Evolutionary conservation across 2,888 invertebrate genomes (phyloP).

Genomic region (Tachina grossa): DNA sequence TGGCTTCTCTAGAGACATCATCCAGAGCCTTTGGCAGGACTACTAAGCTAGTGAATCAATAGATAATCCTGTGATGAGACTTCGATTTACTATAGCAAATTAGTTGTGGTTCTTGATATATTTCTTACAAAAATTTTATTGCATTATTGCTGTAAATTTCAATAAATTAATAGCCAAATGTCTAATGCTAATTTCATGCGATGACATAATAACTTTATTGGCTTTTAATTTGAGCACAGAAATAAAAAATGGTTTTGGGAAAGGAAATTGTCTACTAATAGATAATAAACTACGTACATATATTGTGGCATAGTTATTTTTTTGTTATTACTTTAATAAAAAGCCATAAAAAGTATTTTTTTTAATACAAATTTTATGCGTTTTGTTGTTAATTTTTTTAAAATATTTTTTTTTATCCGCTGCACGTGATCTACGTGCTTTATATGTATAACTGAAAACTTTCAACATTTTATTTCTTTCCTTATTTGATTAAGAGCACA

Average conservation of each 20-base stretch:
- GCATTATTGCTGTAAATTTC: no score
- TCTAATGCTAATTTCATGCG: background rate
- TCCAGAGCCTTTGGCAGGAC: no score
- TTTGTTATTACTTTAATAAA: background rate
- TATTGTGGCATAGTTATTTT: background rate
- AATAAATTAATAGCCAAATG: no score
- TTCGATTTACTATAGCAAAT: no score
- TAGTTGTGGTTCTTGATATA: no score
- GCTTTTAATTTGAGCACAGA: background rate
- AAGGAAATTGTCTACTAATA: background rate
- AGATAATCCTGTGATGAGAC: no score
- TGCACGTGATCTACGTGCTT: constrained; percentile 56
- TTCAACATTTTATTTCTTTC: background rate
- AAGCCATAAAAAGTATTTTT: background rate
- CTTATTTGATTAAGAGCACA: constrained; percentile 30
- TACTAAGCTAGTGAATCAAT: no score
- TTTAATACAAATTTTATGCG: background rate
- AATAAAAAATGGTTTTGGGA: background rate
- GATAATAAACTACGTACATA: background rate
- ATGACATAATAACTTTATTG: background rate
- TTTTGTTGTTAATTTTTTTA: background rate
- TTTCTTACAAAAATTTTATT: no score
- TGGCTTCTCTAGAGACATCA: no score
- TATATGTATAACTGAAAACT: background rate
- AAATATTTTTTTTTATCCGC: background rate